phyloP scores from a whole-genome alignment of 2,797 vertebrate species.

The Borostomias antarcticus region DNA sequence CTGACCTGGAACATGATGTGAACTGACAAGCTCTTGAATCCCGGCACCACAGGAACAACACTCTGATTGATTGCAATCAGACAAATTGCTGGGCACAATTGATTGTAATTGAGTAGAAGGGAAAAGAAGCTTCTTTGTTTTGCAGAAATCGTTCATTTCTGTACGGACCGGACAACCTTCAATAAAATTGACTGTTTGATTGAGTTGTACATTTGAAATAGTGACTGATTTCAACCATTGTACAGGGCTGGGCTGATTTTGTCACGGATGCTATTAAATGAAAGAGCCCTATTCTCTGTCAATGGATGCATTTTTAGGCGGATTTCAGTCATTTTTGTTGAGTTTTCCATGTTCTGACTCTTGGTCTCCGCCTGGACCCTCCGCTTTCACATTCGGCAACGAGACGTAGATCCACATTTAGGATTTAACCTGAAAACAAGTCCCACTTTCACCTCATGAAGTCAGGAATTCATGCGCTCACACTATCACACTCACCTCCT shows the following conservation, averaged over 20 bases:
- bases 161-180: constrained; percentile 41
- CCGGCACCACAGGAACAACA: constrained; percentile 57
- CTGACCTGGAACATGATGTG: constrained; percentile 42
- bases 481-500: constrained; percentile 8
- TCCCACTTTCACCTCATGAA: neutral
- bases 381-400: neutral
- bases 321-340: neutral
- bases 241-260: constrained; percentile 6
- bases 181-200: constrained; percentile 36
- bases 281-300: no score
- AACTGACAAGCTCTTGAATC: constrained; percentile 60
- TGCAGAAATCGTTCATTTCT: constrained; percentile 54
- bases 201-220: constrained; percentile 9
- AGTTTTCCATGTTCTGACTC: neutral
- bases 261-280: neutral
- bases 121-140: constrained; percentile 52
- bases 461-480: no score
- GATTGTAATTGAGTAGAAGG: constrained; percentile 56
- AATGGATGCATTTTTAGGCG: no score
- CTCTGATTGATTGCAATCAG: constrained; percentile 64
- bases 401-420: neutral
- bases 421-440: neutral
- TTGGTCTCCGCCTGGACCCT: neutral
- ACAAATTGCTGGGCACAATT: constrained; percentile 70
- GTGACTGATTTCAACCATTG: constrained; percentile 17